Percentiles rank a stretch among this genome's conserved stretches.
These are phyloP conservation scores for Synanceia verrucosa DNA, from an alignment of 2,797 vertebrate species.

Conservation along the genomic window DNA sequence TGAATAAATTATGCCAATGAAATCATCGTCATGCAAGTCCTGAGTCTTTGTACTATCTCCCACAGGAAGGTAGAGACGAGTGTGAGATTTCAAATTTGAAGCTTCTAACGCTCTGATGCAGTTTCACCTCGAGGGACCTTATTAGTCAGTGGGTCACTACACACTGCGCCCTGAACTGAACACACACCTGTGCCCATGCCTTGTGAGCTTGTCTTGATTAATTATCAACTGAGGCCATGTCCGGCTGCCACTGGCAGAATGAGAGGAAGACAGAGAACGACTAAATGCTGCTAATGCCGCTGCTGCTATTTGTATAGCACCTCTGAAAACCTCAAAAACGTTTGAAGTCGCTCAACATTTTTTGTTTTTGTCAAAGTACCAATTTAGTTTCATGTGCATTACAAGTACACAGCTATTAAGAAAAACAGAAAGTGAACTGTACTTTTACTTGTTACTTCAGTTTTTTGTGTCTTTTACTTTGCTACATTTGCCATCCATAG, in stretches of 20 bases:
- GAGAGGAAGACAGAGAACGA: conserved; percentile 32
- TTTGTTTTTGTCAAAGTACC: neutral
- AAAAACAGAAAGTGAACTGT: too few relatives aligned
- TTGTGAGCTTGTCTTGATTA: conserved; percentile 75
- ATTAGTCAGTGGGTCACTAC: conserved; percentile 73
- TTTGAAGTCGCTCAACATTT: neutral
- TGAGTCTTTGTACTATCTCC: conserved; percentile 32
- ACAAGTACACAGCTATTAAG: too few relatives aligned
- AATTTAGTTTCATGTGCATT: neutral
- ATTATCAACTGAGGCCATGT: conserved; percentile 70
- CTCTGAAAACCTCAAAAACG: neutral
- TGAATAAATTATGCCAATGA: conserved; percentile 53
- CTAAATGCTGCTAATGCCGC: conserved; percentile 19
- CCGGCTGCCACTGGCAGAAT: conserved; percentile 63
- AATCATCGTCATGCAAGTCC: conserved; percentile 37
- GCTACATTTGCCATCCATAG: too few relatives aligned
- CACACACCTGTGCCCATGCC: conserved; percentile 55
- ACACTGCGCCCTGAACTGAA: conserved; percentile 54
- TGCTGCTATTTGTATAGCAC: neutral
- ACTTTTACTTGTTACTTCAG: too few relatives aligned
- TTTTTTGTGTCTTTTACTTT: too few relatives aligned
- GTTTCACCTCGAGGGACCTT: conserved; percentile 73
- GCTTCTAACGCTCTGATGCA: conserved; percentile 49
- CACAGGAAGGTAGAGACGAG: conserved; percentile 38
- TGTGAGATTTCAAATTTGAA: conserved; percentile 46